A percentile compares a stretch with the other conserved stretches of the same genome.
Evolutionary conservation across 2,888 invertebrate genomes (phyloP).

Genomic region (Phytoseiulus persimilis): DNA sequence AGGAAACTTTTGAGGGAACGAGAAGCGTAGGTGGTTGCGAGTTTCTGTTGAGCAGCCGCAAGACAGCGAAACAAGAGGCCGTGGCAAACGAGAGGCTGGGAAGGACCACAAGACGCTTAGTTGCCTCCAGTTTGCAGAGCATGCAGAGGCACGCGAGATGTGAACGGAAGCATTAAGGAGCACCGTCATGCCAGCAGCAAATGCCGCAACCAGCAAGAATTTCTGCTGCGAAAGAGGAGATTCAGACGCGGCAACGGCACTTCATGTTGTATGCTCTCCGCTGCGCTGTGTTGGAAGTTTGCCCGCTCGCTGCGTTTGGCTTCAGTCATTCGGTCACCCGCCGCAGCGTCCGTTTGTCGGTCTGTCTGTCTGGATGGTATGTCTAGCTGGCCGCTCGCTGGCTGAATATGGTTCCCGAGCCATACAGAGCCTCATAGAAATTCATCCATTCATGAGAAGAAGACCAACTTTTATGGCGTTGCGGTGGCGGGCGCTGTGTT

Average conservation of each 20-base stretch:
- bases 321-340: not conserved
- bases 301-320: not conserved
- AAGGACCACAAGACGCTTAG: not conserved
- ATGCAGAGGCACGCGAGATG: not conserved
- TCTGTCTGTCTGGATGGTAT: not conserved
- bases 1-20: too few species aligned
- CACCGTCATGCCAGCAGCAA: not conserved
- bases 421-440: conserved; percentile 20
- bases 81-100: too few species aligned
- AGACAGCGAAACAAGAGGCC: too few species aligned
- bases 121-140: not conserved
- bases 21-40: too few species aligned
- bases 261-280: not conserved
- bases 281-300: not conserved
- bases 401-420: not conserved
- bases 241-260: not conserved
- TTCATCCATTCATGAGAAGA: conserved; percentile 33
- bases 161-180: not conserved
- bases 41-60: too few species aligned
- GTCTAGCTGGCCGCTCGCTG: not conserved
- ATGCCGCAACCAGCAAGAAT: not conserved
- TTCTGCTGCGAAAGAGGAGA: not conserved
- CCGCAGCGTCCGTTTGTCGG: not conserved
- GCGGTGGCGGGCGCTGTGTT: not conserved
- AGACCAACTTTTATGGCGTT: conserved; percentile 36